These are phyloP conservation scores for Herpetotheres cachinnans DNA, from an alignment of 2,113 vertebrate species.

Conservation along the genomic window DNA sequence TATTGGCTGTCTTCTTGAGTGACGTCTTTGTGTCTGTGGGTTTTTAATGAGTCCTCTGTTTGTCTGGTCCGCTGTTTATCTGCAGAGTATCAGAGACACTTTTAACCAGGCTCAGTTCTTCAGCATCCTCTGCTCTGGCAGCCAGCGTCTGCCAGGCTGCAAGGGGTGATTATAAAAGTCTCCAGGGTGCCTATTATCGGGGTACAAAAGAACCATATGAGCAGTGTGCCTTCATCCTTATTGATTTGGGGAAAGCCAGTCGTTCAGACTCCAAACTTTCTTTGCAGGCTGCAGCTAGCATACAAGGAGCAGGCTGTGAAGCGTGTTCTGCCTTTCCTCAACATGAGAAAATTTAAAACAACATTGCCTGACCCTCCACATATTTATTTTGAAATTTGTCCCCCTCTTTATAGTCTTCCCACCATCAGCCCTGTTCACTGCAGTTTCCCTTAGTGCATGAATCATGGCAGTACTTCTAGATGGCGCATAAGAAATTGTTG, in stretches of 20 bases:
- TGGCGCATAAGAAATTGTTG: background rate
- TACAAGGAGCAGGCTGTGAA: background rate
- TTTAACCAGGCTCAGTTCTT: background rate
- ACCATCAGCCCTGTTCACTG: background rate
- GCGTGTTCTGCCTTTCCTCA: background rate
- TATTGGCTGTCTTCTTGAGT: background rate
- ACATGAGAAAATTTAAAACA: background rate
- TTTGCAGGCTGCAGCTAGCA: background rate
- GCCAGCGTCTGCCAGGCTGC: background rate
- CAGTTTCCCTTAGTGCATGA: background rate
- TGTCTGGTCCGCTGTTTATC: background rate
- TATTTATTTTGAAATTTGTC: background rate
- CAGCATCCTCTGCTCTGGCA: constrained; percentile 1
- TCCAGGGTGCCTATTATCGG: background rate
- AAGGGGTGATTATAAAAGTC: background rate
- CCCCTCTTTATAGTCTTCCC: background rate
- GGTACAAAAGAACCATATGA: background rate
- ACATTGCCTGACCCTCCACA: fast-evolving
- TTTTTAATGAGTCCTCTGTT: constrained; percentile 41
- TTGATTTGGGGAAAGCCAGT: background rate
- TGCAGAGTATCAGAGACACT: background rate
- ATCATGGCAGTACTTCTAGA: background rate
- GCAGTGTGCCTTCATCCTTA: background rate
- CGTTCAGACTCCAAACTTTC: background rate
- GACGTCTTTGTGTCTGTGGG: background rate